Conservation (phyloP, 2,888 invertebrate genomes). For the Dynastes maya region DNA sequence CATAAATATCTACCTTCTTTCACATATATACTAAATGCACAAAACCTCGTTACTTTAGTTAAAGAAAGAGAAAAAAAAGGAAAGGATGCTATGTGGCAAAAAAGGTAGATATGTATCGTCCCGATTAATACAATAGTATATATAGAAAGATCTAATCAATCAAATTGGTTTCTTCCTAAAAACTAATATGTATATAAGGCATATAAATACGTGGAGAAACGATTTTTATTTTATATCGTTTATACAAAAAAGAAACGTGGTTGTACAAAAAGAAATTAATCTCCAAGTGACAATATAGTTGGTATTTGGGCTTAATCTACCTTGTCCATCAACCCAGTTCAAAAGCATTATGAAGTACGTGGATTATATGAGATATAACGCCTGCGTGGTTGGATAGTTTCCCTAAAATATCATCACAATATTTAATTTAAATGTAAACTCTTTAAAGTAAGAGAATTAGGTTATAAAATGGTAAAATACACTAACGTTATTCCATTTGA, state of each 20-base stretch:
- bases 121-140: not conserved
- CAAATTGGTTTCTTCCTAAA: constrained; percentile 1
- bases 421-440: not conserved
- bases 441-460: not conserved
- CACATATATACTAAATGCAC: constrained; percentile 19
- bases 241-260: constrained; percentile 29
- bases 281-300: constrained; percentile 34
- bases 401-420: constrained; percentile 1
- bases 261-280: constrained; percentile 10
- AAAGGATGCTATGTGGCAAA: constrained; percentile 8
- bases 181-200: constrained; percentile 19
- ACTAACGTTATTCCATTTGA: too few relatives aligned
- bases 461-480: not conserved
- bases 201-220: constrained; percentile 34
- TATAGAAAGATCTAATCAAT: constrained; percentile 29
- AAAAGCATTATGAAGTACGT: constrained; percentile 46
- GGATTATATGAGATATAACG: constrained; percentile 42
- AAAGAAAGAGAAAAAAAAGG: not conserved
- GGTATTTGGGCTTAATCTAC: constrained; percentile 45
- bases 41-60: not conserved
- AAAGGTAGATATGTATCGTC: constrained; percentile 8
- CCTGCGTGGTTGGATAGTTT: constrained; percentile 15
- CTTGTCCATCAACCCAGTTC: constrained; percentile 48
- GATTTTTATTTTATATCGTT: constrained; percentile 26
- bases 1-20: constrained; percentile 9